phyloP scores from a whole-genome alignment of 2,888 invertebrate genomes.

The Cheilosia urbana region DNA sequence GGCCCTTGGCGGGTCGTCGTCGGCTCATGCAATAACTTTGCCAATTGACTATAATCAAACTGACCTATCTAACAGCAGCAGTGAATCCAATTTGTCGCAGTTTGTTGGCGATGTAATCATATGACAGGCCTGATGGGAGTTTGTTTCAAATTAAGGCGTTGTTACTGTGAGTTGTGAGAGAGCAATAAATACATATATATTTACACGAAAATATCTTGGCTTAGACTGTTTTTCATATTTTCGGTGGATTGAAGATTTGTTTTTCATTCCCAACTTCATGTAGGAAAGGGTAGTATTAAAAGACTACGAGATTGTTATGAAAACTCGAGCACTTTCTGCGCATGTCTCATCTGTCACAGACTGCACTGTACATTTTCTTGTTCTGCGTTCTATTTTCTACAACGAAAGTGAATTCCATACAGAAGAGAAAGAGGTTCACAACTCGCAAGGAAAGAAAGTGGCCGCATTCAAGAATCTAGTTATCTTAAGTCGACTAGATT shows the following conservation, averaged over 20 bases:
- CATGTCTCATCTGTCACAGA: too few species aligned
- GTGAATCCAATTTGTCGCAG: slow-evolving; percentile 44
- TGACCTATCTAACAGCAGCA: slow-evolving; percentile 37
- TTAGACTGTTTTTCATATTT: neutral
- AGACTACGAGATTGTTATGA: too few species aligned
- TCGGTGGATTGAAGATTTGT: neutral
- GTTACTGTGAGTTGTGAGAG: slow-evolving; percentile 14
- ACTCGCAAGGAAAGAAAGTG: too few species aligned
- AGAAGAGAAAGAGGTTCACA: too few species aligned
- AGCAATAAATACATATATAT: slow-evolving; percentile 24
- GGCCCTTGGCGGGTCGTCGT: slow-evolving; percentile 6
- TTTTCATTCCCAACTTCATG: neutral
- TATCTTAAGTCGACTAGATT: too few species aligned
- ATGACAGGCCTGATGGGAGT: slow-evolving; percentile 7
- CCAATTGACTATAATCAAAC: slow-evolving; percentile 16
- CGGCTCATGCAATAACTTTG: slow-evolving; percentile 13
- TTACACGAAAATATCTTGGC: neutral
- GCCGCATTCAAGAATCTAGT: too few species aligned
- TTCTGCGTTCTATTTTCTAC: too few species aligned
- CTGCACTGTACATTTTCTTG: too few species aligned
- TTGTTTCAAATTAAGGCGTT: slow-evolving; percentile 13
- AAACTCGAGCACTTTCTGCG: too few species aligned
- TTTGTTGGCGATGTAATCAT: slow-evolving; percentile 51
- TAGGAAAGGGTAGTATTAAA: too few species aligned
- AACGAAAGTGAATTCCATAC: too few species aligned